Evolutionary conservation across 2,113 vertebrate species (phyloP).

Genomic region (Leptocoma aspasia): DNA sequence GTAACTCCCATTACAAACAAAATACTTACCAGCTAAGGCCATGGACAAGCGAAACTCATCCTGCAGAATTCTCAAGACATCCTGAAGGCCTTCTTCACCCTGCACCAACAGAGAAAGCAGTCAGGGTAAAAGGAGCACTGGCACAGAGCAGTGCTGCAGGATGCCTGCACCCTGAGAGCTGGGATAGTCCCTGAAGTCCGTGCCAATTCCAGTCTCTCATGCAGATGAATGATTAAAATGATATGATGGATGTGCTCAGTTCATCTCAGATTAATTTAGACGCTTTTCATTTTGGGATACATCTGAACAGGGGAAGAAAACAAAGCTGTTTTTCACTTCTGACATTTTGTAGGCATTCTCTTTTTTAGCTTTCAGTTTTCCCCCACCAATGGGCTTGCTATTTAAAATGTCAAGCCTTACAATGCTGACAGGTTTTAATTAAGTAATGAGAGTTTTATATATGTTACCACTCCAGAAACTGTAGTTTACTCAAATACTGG

Average conservation of each 20-base stretch:
- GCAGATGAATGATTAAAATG: not conserved
- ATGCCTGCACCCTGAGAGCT: not conserved
- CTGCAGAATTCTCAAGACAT: slow-evolving; percentile 87
- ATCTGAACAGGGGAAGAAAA: slow-evolving; percentile 21
- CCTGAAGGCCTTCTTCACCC: slow-evolving; percentile 87
- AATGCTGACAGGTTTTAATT: not conserved
- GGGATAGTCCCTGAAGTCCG: not conserved
- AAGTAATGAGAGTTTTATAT: not conserved
- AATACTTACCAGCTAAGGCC: slow-evolving; percentile 83
- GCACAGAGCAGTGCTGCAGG: not conserved
- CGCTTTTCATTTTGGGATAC: slow-evolving; percentile 8
- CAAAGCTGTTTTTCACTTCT: slow-evolving; percentile 34
- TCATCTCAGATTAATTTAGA: not conserved
- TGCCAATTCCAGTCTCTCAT: not conserved
- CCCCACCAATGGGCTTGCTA: not conserved
- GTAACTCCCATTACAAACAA: not conserved
- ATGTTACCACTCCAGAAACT: not conserved
- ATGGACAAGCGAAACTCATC: slow-evolving; percentile 89
- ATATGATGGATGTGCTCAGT: not conserved
- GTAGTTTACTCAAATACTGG: not conserved
- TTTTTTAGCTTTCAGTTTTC: not conserved
- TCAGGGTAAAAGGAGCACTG: not conserved
- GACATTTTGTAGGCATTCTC: not conserved
- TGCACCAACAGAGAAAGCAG: slow-evolving; percentile 45
- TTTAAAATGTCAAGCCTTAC: slow-evolving; percentile 8